phyloP scores from a whole-genome alignment of 2,113 vertebrate genomes.

The Ictidomys tridecemlineatus region DNA sequence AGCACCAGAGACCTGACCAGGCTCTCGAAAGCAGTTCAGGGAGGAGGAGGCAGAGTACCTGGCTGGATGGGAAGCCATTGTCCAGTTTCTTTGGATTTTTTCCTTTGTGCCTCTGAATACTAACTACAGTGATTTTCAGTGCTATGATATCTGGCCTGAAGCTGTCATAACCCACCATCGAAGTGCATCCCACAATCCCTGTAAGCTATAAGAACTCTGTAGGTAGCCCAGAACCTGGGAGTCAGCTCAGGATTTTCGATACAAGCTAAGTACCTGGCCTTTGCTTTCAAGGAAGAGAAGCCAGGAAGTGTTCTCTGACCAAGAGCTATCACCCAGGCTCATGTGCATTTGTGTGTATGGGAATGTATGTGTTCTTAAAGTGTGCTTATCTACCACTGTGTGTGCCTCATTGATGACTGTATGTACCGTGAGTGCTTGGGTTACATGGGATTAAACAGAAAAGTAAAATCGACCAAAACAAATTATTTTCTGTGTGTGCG shows the following conservation, averaged over 20 bases:
- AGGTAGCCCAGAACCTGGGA: background rate
- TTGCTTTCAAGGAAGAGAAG: background rate
- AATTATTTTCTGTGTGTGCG: background rate
- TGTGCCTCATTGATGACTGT: background rate
- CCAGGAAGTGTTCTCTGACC: background rate
- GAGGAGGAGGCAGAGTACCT: background rate
- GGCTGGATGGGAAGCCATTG: background rate
- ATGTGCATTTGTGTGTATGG: background rate
- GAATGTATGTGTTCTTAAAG: background rate
- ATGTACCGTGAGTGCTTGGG: no score
- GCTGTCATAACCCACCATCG: background rate
- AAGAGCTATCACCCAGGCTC: background rate
- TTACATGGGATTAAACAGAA: background rate
- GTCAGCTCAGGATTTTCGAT: background rate
- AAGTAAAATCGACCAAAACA: background rate
- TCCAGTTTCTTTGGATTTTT: background rate
- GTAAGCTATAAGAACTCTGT: background rate
- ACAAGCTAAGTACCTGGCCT: background rate
- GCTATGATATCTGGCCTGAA: no score
- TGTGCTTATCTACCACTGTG: background rate
- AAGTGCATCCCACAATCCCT: accelerated
- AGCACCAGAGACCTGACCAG: background rate
- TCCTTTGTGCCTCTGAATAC: background rate
- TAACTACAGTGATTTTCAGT: background rate
- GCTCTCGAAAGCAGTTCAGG: background rate